Conservation (phyloP, 2,113 vertebrate species). For the Equus quagga region DNA sequence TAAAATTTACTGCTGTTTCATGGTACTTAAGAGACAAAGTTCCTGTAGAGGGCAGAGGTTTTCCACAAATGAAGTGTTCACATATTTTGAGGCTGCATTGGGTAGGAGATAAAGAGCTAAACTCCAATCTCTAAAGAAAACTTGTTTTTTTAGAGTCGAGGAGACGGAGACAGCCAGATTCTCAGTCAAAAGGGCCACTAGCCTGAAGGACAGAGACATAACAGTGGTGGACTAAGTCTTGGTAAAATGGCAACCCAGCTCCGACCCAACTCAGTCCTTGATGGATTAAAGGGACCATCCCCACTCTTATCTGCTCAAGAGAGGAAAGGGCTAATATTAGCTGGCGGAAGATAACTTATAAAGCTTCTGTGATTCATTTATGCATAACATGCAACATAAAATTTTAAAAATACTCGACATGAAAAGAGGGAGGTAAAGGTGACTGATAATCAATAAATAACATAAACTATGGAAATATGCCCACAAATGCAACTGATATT, state of each 20-base stretch:
- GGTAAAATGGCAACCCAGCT: not conserved
- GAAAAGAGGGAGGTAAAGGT: not conserved
- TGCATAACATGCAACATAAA: not conserved
- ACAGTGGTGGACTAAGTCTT: not conserved
- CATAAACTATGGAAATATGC: not conserved
- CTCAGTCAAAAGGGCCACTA: not conserved
- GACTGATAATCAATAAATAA: not conserved
- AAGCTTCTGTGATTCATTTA: not conserved
- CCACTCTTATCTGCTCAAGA: not conserved
- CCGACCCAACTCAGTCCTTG: accelerated
- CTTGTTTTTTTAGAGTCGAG: not conserved
- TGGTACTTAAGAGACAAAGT: not conserved
- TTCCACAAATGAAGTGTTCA: not conserved
- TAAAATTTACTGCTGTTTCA: not conserved
- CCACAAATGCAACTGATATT: not conserved
- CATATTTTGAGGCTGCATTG: not conserved
- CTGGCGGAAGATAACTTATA: not conserved
- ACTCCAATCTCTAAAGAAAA: not conserved
- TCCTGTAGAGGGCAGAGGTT: not conserved
- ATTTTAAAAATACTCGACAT: not conserved
- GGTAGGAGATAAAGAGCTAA: not conserved
- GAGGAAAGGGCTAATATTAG: not conserved
- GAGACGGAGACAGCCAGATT: not conserved
- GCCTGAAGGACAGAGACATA: not conserved
- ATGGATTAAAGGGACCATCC: not conserved